Conservation (phyloP, 2,797 vertebrate species). For the Enteromius viviparus region DNA sequence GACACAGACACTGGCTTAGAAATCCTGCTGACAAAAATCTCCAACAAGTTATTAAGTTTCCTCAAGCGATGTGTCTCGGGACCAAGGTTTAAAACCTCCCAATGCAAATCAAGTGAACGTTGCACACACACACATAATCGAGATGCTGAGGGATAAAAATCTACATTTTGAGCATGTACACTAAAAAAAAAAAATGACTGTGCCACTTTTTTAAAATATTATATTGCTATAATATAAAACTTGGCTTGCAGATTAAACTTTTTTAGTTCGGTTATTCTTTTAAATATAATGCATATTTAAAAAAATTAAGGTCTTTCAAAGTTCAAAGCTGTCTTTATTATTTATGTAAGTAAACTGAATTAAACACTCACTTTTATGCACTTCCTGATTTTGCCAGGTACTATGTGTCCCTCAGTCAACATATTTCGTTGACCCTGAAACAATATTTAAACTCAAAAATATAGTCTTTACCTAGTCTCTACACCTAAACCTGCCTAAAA, state of each 20-base stretch:
- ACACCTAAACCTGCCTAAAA: no score
- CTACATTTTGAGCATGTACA: background rate
- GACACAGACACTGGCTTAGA: conserved; percentile 38
- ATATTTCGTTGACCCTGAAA: no score
- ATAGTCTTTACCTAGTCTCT: no score
- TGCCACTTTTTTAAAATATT: background rate
- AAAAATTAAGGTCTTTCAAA: no score
- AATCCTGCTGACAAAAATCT: conserved; percentile 46
- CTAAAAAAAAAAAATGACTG: background rate
- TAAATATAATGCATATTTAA: background rate
- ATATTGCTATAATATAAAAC: background rate
- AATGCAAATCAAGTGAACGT: conserved; percentile 21
- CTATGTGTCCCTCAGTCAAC: no score
- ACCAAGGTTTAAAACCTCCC: conserved; percentile 15
- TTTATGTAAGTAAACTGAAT: no score
- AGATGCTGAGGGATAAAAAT: conserved; percentile 4
- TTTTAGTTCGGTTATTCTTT: background rate
- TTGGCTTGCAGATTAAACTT: background rate
- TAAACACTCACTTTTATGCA: no score
- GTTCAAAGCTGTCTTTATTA: no score
- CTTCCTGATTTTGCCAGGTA: no score
- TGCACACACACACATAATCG: conserved; percentile 20
- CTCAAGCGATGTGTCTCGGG: conserved; percentile 24
- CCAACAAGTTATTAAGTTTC: conserved; percentile 39
- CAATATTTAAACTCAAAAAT: no score